A percentile compares a stretch with the other conserved stretches of the same genome.
phyloP scores from a whole-genome alignment of 1,140 invertebrate species.

The Galleria mellonella region DNA sequence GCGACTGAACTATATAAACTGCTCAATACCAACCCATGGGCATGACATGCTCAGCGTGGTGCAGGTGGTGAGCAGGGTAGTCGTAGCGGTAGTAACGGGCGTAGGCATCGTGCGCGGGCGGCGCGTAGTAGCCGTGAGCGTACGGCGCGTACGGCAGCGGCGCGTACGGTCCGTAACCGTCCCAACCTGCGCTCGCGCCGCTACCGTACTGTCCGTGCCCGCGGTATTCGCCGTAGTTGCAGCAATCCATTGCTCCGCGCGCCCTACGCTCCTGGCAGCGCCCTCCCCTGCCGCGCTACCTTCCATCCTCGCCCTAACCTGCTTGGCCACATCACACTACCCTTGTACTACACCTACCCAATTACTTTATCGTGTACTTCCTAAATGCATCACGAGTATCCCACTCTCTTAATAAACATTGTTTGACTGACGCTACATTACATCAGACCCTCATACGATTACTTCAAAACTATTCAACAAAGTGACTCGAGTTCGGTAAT shows the following conservation, averaged over 20 bases:
- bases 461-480: too few relatives aligned
- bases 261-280: conserved; percentile 49
- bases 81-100: conserved; percentile 63
- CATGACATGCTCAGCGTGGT: conserved; percentile 56
- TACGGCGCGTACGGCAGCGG: conserved; percentile 52
- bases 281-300: conserved; percentile 32
- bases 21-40: conserved; percentile 54
- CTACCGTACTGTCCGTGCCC: conserved; percentile 38
- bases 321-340: conserved; percentile 41
- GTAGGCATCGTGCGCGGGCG: conserved; percentile 58
- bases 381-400: background rate
- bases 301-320: conserved; percentile 26
- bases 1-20: background rate
- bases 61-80: conserved; percentile 48
- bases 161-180: conserved; percentile 47
- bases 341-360: conserved; percentile 9
- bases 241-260: conserved; percentile 53
- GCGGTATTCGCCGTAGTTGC: conserved; percentile 61
- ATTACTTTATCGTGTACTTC: background rate
- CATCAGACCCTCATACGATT: too few relatives aligned
- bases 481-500: too few relatives aligned
- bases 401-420: too few relatives aligned
- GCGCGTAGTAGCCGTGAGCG: conserved; percentile 47
- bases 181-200: conserved; percentile 39
- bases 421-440: too few relatives aligned